Base-by-base conservation (phyloP, 1,140 invertebrate species). In the Bombus confusus region DNA sequence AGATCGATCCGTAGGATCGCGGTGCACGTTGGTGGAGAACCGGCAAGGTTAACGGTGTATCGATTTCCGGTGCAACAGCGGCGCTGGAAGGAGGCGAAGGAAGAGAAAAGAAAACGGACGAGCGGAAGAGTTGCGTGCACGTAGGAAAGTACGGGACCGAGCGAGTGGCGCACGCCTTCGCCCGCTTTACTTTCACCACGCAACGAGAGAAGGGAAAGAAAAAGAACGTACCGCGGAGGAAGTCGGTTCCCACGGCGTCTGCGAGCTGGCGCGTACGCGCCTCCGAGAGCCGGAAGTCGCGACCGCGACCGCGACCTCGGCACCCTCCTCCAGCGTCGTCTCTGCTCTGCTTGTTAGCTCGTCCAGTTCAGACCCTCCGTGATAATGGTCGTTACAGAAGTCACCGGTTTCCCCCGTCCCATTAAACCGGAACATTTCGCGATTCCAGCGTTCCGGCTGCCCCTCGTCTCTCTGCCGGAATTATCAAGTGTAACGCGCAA, bases 251-350 rank as follows among this genome's bases (percentile, higher is more conserved):
- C 86, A 87, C 86, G 80, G 73, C 85, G 80, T 72, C 72, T 69
- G 31, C 72, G 59, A 52, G 52, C 31, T 69, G 69, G 69, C 34
- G 52, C 72, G 81, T 76, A 76, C 57, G 57, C 68, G 74, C 39
- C 62, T 79, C 25, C n/a, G 66, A 78, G 68, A 87, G 78, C 75
- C 86, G 86, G 86, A 87, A 87, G 82, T 85, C 39, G 82, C 82
- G 75, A 84, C 81, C 62, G 85, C 81, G 74, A 84, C 80, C 86
- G 81, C 82, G 86, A 86, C 88, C 90, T 89, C 87, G 86, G 72
- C 88, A 86, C 76, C 69, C 79, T 91, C 78, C 84, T 90, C 85
- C 68, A 89, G 80, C 80, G 86, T 85, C 80, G 78, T 71, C 73
- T 66, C 85, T 79, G 69, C 34, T 66, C 78, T 82, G 76, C 83